Evolutionary conservation across 2,888 invertebrate genomes (phyloP).

Genomic region (Drosophila subsilvestris): DNA sequence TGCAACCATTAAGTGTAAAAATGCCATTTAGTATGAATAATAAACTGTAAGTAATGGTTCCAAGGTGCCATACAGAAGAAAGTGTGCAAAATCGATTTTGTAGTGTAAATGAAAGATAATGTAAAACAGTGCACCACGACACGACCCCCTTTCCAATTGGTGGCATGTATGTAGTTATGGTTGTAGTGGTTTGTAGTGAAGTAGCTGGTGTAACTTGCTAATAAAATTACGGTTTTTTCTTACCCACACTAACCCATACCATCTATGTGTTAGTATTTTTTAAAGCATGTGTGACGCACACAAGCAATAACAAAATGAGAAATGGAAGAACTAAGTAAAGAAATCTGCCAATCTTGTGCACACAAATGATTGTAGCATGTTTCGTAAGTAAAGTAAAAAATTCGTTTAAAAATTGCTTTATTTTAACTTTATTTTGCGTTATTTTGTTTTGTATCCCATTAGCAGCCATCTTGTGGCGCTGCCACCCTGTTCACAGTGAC

Average conservation of each 20-base stretch:
- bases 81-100: conserved; percentile 80
- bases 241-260: conserved; percentile 2
- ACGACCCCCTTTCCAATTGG: conserved; percentile 66
- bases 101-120: conserved; percentile 68
- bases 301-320: conserved; percentile 47
- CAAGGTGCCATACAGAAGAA: conserved; percentile 53
- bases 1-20: conserved; percentile 82
- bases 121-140: conserved; percentile 66
- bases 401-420: conserved; percentile 26
- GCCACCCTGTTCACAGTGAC: conserved; percentile 24
- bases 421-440: conserved; percentile 46
- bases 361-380: no score
- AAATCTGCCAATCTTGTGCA: conserved; percentile 16
- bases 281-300: conserved; percentile 38
- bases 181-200: conserved; percentile 60
- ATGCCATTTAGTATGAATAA: conserved; percentile 84
- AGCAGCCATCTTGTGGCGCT: conserved; percentile 28
- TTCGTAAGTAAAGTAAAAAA: conserved; percentile 67
- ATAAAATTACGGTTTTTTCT: conserved; percentile 36
- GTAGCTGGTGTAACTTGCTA: conserved; percentile 65
- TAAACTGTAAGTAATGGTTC: conserved; percentile 84
- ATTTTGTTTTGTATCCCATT: conserved; percentile 31
- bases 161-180: conserved; percentile 68
- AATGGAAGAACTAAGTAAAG: conserved; percentile 40
- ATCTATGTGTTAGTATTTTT: conserved; percentile 33